Conservation (phyloP, 2,797 vertebrate species). For the Acomys russatus region DNA sequence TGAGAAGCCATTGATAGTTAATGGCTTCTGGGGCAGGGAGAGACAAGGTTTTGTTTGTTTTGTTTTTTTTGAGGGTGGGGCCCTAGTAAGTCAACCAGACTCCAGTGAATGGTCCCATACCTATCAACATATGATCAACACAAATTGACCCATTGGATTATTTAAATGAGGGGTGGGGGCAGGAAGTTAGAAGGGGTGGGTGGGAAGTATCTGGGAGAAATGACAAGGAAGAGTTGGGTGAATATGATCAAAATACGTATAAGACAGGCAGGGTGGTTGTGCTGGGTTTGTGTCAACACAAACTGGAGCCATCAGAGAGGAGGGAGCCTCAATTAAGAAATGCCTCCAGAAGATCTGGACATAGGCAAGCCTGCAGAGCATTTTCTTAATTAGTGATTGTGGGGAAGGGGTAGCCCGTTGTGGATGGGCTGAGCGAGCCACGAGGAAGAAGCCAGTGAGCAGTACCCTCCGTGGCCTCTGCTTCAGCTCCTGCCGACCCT, state of each 20-base stretch:
- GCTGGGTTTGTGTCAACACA: neutral
- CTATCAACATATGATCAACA: neutral
- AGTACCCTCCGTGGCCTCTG: neutral
- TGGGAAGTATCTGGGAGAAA: neutral
- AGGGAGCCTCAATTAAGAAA: neutral
- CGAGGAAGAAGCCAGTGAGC: neutral
- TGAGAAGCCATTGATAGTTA: neutral
- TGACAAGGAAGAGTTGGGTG: neutral
- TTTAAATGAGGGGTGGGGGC: neutral
- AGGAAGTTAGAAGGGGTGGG: neutral
- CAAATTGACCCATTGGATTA: neutral
- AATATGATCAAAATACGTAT: neutral
- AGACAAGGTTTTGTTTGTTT: neutral
- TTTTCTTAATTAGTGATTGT: neutral
- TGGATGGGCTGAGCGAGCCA: neutral
- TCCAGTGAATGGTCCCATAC: neutral
- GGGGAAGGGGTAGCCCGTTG: neutral
- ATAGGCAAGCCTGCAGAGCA: neutral
- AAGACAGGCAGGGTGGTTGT: neutral
- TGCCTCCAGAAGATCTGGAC: neutral
- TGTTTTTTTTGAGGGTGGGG: neutral
- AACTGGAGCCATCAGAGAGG: neutral
- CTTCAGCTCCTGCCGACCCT: neutral
- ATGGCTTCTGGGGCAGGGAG: neutral
- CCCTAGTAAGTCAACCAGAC: neutral